These are phyloP conservation scores for Trichogramma dendrolimi DNA, from an alignment of 2,888 invertebrate species.

Conservation along the genomic window DNA sequence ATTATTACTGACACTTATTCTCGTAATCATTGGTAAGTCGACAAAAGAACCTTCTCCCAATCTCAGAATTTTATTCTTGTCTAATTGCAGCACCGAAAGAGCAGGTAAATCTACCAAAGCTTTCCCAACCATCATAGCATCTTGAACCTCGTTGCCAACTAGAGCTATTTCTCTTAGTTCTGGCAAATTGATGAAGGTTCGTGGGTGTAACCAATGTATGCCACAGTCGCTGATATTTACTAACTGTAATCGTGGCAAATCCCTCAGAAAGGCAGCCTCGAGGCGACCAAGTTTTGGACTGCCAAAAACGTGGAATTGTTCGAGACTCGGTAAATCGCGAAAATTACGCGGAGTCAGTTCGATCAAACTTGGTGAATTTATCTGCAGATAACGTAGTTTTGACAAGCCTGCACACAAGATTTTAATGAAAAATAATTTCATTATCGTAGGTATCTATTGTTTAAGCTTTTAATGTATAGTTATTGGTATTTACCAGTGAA, in stretches of 20 bases:
- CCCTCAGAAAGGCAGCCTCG: conserved; percentile 70
- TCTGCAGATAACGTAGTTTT: conserved; percentile 56
- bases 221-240: conserved; percentile 76
- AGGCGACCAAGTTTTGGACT: conserved; percentile 65
- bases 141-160: conserved; percentile 68
- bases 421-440: neutral
- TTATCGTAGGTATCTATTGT: no score
- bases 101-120: conserved; percentile 72
- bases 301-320: conserved; percentile 71
- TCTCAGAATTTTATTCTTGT: conserved; percentile 67
- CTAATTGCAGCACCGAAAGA: conserved; percentile 66
- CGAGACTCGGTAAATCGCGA: conserved; percentile 66
- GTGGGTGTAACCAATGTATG: conserved; percentile 72
- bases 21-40: conserved; percentile 68
- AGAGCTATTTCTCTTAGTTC: conserved; percentile 67
- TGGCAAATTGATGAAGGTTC: conserved; percentile 71
- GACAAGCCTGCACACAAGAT: conserved; percentile 17
- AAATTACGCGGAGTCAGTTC: conserved; percentile 68
- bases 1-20: conserved; percentile 67
- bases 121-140: conserved; percentile 78
- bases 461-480: neutral
- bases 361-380: conserved; percentile 65
- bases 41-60: conserved; percentile 76
- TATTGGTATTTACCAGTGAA: conserved; percentile 61
- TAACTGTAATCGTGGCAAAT: conserved; percentile 63